Percentiles rank a stretch among this genome's conserved stretches.
Evolutionary conservation across 2,888 invertebrate species (phyloP).

Genomic region (Gisinianus flammeolus): DNA sequence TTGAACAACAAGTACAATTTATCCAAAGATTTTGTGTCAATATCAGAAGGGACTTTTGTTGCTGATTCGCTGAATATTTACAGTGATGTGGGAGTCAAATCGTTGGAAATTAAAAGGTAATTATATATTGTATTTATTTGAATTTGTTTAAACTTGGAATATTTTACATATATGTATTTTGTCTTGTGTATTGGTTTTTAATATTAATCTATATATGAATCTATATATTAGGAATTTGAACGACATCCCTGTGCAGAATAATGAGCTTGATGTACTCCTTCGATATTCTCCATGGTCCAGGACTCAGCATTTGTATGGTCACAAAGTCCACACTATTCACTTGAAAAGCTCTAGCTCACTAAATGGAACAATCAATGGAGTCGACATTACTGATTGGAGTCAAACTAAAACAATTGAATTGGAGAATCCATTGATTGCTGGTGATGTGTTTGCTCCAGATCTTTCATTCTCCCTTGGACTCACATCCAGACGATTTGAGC

Average conservation of each 20-base stretch:
- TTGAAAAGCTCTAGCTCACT: neutral
- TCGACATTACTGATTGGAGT: neutral
- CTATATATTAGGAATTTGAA: neutral
- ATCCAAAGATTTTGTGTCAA: neutral
- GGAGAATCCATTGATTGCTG: neutral
- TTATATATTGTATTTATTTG: neutral
- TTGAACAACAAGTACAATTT: constrained; percentile 11
- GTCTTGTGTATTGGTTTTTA: neutral
- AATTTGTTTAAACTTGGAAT: neutral
- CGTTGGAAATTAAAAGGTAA: constrained; percentile 6
- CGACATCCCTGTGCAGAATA: neutral
- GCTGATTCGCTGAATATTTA: neutral
- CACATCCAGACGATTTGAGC: neutral
- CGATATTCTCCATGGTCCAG: neutral
- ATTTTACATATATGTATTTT: constrained; percentile 3
- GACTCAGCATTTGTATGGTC: neutral
- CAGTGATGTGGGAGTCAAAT: neutral
- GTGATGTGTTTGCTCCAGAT: neutral
- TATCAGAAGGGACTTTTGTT: too few species aligned
- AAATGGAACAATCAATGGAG: constrained; percentile 9
- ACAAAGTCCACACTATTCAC: neutral
- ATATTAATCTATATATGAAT: neutral
- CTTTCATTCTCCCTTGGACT: neutral
- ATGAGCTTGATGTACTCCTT: neutral
- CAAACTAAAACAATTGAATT: neutral